These are phyloP conservation scores for Sylvia borin DNA, from an alignment of 2,797 vertebrate species.

Conservation along the genomic window DNA sequence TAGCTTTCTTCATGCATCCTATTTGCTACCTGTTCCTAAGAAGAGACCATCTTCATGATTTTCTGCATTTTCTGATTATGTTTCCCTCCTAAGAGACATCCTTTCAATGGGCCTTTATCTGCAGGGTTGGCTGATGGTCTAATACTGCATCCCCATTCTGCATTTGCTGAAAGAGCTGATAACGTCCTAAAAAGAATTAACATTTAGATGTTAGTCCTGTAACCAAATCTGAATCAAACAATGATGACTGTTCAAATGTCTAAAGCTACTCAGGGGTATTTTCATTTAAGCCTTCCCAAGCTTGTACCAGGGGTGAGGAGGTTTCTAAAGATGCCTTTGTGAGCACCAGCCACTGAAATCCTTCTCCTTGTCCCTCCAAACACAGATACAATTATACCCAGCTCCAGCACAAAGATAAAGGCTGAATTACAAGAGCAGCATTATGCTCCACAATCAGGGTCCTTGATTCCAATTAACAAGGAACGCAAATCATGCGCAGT, in stretches of 20 bases:
- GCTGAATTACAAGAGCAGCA: conserved; percentile 53
- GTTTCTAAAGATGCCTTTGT: conserved; percentile 67
- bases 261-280: conserved; percentile 47
- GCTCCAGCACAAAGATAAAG: conserved; percentile 45
- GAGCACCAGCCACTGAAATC: conserved; percentile 42
- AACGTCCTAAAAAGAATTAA: conserved; percentile 49
- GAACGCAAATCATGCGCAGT: conserved; percentile 3
- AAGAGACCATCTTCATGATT: not conserved
- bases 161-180: conserved; percentile 43
- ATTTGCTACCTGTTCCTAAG: not conserved
- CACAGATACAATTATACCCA: conserved; percentile 58
- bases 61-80: conserved; percentile 28
- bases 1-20: not conserved
- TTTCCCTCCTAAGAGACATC: conserved; percentile 44
- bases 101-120: conserved; percentile 57
- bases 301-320: conserved; percentile 30
- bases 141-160: conserved; percentile 25
- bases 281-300: conserved; percentile 57
- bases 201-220: conserved; percentile 47
- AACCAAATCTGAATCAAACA: conserved; percentile 49
- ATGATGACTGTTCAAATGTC: conserved; percentile 44
- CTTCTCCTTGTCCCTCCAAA: conserved; percentile 47
- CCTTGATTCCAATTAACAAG: conserved; percentile 28
- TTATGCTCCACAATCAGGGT: conserved; percentile 51
- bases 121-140: conserved; percentile 12